A percentile compares a stretch with the other conserved stretches of the same genome.
Conservation (phyloP, 2,113 vertebrate species). For the Chloropsis cyanopogon region DNA sequence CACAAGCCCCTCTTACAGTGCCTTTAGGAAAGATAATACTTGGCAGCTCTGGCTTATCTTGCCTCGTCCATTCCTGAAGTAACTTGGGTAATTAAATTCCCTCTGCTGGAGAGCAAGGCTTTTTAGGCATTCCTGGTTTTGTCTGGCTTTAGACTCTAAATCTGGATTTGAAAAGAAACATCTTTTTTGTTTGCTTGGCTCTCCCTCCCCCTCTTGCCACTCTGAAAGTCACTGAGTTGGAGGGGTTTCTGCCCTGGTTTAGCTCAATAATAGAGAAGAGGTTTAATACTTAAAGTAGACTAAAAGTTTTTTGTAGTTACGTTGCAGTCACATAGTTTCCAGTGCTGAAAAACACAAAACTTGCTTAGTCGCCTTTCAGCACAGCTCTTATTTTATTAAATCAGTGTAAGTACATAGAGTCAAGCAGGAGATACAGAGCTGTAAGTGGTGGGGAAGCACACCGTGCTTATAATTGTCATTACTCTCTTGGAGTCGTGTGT, state of each 20-base stretch:
- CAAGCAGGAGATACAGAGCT: neutral
- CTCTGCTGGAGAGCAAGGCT: neutral
- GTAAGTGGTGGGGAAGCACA: neutral
- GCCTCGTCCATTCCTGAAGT: neutral
- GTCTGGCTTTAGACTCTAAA: neutral
- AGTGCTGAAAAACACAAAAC: neutral
- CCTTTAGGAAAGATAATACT: neutral
- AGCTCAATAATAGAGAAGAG: neutral
- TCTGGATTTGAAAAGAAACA: neutral
- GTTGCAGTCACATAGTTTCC: neutral
- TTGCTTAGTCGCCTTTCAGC: neutral
- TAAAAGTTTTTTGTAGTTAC: neutral
- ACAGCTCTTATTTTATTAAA: neutral
- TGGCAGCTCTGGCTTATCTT: neutral
- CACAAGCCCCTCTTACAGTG: neutral
- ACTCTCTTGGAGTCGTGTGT: neutral
- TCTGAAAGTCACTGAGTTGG: neutral
- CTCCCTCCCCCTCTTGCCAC: neutral
- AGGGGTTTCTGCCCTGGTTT: neutral
- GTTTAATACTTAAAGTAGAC: neutral
- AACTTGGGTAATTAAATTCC: slow-evolving; percentile 8
- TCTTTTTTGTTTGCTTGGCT: neutral
- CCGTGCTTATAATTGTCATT: neutral
- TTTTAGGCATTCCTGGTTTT: slow-evolving; percentile 31
- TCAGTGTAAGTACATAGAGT: neutral